Evolutionary conservation across 1,140 invertebrate species (phyloP).

Genomic region (Ips typographus): DNA sequence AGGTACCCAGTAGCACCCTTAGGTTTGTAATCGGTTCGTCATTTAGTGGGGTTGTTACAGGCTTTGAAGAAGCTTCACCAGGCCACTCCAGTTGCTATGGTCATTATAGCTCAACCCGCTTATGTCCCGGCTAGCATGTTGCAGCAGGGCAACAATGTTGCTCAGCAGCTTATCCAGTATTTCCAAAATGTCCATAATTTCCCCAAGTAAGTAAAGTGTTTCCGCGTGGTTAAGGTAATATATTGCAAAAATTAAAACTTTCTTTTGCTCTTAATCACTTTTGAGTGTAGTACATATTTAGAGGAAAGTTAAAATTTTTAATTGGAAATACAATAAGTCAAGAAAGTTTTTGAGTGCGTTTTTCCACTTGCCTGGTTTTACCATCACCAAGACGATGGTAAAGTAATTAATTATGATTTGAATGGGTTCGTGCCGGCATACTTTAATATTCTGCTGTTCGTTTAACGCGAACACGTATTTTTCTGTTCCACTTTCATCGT

Average conservation of each 20-base stretch:
- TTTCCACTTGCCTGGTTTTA: slow-evolving; percentile 7
- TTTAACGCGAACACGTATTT: slow-evolving; percentile 4
- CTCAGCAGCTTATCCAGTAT: slow-evolving; percentile 44
- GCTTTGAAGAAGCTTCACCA: slow-evolving; percentile 21
- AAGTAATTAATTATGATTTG: slow-evolving; percentile 4
- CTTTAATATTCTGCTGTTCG: neutral
- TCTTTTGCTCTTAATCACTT: no score
- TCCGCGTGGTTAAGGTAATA: no score
- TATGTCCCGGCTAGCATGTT: slow-evolving; percentile 36
- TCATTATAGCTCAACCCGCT: slow-evolving; percentile 47
- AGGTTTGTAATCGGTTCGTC: no score
- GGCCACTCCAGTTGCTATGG: slow-evolving; percentile 38
- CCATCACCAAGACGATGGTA: neutral
- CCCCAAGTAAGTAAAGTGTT: slow-evolving; percentile 30
- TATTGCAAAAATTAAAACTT: neutral
- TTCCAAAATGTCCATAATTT: slow-evolving; percentile 39
- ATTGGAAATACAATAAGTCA: no score
- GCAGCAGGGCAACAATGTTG: slow-evolving; percentile 20
- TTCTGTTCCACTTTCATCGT: slow-evolving; percentile 9
- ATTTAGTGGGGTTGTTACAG: no score
- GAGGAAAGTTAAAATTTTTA: no score
- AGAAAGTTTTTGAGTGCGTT: neutral
- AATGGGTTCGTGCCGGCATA: neutral
- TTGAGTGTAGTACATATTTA: no score
- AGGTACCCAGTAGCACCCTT: neutral